Base-by-base conservation (phyloP, 2,888 invertebrate genomes). In the Chaetoderma sp. region DNA sequence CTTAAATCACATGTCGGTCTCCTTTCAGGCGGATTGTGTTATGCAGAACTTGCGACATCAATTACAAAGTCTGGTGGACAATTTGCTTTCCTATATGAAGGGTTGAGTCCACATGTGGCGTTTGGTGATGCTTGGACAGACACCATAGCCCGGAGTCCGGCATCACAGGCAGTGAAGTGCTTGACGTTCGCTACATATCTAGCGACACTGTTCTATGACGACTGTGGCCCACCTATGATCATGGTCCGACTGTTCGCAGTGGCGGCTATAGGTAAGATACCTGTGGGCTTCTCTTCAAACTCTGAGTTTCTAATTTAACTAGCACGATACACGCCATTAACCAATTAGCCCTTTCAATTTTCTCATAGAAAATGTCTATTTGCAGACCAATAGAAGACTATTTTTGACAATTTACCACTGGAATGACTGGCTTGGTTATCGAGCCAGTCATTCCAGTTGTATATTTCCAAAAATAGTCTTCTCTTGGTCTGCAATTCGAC, bases 61-160 rank as follows among this genome's bases (percentile, higher is more conserved):
- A 95, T 96, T 88, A 94, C 95, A 81, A 94, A 94, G 79, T 95
- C 95, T 72, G 96, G 96, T 74, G 96, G 95, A 72, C 96, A 96
- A 88, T 96, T 96, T 90, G 95, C 95, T 76, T 96, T 96, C 88
- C 95, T 95, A 88, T 94, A 95, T 93, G 95, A 95, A 87, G 95
- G 95, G 65, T 95, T 95, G 87, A 95, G 96, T 74, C 93, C 94
- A 1, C 30, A 55, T 18, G 93, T 92, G 0, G 91, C 93, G 0
- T 94, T 93, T 82, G 89, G 91, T 60, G 92, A 91, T 78, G 90
- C 92, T 3, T 93, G 72, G 74, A 64, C 69, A 16, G 57, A 60
- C 33, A 68, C 60, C 27, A 23, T 71, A 5, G 65, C 77, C 8
- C 52, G 74, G 5, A 66, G 78, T 64, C 84, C 86, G 13, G 76